These are phyloP conservation scores for Microcebus tavaratra DNA, from an alignment of 2,113 vertebrate species.

Conservation along the genomic window DNA sequence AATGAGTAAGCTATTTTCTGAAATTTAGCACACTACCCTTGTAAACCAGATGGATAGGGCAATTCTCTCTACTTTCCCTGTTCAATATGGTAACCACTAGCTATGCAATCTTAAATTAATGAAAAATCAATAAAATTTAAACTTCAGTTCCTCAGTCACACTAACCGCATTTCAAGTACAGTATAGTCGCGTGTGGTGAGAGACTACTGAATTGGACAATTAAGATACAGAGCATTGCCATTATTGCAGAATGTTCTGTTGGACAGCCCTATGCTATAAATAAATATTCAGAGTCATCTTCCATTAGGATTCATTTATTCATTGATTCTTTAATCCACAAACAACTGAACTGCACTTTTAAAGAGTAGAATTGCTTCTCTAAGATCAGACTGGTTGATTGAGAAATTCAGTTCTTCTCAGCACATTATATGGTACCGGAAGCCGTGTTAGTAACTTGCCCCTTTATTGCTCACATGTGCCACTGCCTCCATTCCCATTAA, in stretches of 20 bases:
- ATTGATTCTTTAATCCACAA: background rate
- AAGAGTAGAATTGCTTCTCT: conserved; percentile 8
- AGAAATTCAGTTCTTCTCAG: background rate
- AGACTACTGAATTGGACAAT: background rate
- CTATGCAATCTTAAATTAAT: background rate
- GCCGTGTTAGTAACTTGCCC: background rate
- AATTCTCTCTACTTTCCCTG: background rate
- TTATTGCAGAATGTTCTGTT: background rate
- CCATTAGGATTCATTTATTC: background rate
- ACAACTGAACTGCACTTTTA: background rate
- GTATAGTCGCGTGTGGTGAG: background rate
- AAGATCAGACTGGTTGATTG: background rate
- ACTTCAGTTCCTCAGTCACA: background rate
- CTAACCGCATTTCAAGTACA: background rate
- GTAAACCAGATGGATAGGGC: background rate
- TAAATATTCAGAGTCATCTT: background rate
- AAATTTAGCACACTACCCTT: background rate
- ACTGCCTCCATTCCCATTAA: background rate
- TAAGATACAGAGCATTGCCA: background rate
- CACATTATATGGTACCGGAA: background rate
- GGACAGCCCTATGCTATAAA: too few species aligned
- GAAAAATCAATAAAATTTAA: background rate
- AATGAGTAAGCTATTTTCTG: background rate
- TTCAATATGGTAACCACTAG: background rate
- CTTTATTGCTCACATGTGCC: background rate